phyloP scores from a whole-genome alignment of 2,797 vertebrate species.

The Mormyrus proboscirostris region DNA sequence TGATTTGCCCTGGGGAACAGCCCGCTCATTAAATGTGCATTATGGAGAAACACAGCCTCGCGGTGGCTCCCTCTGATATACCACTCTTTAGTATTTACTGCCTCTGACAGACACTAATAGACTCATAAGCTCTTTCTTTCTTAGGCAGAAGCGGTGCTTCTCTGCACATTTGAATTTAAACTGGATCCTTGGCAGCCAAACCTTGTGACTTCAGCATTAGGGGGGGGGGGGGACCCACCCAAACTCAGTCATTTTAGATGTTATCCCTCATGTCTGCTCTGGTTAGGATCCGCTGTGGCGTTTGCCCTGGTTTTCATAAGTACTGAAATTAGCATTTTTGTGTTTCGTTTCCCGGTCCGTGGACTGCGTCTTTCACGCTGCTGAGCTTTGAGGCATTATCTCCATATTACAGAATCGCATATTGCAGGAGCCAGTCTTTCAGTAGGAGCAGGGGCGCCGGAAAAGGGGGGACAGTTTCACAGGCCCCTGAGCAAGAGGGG shows the following conservation, averaged over 20 bases:
- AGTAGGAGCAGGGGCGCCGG: background rate
- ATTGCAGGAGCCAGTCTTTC: background rate
- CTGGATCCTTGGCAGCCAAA: background rate
- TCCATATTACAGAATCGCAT: background rate
- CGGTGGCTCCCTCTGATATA: slow-evolving; percentile 26
- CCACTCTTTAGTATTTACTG: slow-evolving; percentile 37
- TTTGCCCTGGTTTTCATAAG: background rate
- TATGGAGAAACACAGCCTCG: slow-evolving; percentile 31
- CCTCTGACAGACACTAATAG: slow-evolving; percentile 30
- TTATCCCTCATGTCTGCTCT: background rate
- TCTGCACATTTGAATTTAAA: background rate
- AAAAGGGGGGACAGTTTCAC: background rate
- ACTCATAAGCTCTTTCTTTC: background rate
- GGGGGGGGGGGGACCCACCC: background rate
- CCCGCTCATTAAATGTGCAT: slow-evolving; percentile 65
- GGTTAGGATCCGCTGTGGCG: background rate
- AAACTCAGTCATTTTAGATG: background rate
- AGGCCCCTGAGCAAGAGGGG: background rate
- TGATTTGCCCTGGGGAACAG: slow-evolving; percentile 52
- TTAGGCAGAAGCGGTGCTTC: background rate
- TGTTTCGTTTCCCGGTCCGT: background rate
- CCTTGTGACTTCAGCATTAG: background rate
- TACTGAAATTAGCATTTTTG: background rate
- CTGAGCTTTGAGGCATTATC: background rate
- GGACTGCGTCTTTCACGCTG: background rate